These are phyloP conservation scores for Sitobion miscanthi DNA, from an alignment of 1,140 invertebrate genomes.

Conservation along the genomic window DNA sequence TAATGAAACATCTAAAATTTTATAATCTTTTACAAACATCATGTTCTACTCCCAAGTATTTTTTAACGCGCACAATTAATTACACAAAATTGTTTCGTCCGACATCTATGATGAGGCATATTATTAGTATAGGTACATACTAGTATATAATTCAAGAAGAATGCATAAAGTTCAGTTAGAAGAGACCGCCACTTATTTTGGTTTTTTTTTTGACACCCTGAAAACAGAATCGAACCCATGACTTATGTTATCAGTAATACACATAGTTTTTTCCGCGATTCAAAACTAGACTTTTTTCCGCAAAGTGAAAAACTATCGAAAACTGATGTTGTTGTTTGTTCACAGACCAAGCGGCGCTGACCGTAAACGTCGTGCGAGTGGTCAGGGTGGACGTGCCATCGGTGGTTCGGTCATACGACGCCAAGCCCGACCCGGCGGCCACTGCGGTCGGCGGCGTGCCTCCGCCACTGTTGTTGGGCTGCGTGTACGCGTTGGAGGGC, in stretches of 20 bases:
- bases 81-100: too few relatives aligned
- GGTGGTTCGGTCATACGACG: conserved; percentile 14
- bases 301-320: too few relatives aligned
- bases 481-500: conserved; percentile 27
- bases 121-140: neutral
- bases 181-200: too few relatives aligned
- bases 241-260: too few relatives aligned
- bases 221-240: too few relatives aligned
- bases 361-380: conserved; percentile 13
- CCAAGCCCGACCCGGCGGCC: neutral
- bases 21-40: neutral
- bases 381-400: conserved; percentile 37
- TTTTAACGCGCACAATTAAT: neutral
- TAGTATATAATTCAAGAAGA: neutral
- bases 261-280: too few relatives aligned
- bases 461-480: conserved; percentile 4
- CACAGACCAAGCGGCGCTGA: neutral
- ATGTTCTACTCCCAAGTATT: neutral
- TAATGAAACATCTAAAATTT: neutral
- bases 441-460: neutral
- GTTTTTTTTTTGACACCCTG: too few relatives aligned
- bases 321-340: neutral
- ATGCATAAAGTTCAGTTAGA: too few relatives aligned
- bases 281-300: too few relatives aligned
- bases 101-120: neutral